Conservation (phyloP, 2,797 vertebrate species). For the Poecile montanus region DNA sequence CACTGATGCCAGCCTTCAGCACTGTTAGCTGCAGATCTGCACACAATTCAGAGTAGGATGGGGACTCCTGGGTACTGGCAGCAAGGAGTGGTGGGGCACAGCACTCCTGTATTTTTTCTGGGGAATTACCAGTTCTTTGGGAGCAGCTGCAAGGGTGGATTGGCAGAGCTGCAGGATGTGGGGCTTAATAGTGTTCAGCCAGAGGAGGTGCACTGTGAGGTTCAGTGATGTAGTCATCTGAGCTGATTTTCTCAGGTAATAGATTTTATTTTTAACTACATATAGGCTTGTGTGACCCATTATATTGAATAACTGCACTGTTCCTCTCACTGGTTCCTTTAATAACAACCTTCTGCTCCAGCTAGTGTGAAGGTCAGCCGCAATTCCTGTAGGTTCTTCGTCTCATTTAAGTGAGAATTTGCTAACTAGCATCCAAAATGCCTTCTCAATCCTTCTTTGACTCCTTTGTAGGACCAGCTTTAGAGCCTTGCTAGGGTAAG, state of each 20-base stretch:
- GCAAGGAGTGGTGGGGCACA: background rate
- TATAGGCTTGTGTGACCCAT: conserved; percentile 58
- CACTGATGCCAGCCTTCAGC: accelerated
- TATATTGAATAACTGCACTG: conserved; percentile 59
- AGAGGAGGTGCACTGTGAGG: background rate
- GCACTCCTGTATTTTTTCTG: background rate
- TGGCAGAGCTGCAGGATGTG: background rate
- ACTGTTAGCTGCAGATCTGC: accelerated
- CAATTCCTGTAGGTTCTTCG: conserved; percentile 51
- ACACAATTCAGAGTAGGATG: accelerated
- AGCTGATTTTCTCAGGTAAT: conserved; percentile 20
- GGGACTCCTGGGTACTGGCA: background rate
- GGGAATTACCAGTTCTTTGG: background rate
- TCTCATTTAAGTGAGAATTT: conserved; percentile 61
- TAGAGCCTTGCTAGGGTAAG: background rate
- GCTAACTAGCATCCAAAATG: conserved; percentile 66
- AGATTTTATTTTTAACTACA: conserved; percentile 67
- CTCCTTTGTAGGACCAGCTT: background rate
- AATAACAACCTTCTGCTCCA: conserved; percentile 71
- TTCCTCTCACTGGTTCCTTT: conserved; percentile 51
- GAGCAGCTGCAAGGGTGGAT: background rate
- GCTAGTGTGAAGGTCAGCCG: conserved; percentile 68
- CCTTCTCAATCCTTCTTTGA: conserved; percentile 29
- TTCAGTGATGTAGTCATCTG: background rate
- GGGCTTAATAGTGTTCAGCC: background rate